Evolutionary conservation across 2,113 vertebrate genomes (phyloP).

Genomic region (Paedocypris sp.): DNA sequence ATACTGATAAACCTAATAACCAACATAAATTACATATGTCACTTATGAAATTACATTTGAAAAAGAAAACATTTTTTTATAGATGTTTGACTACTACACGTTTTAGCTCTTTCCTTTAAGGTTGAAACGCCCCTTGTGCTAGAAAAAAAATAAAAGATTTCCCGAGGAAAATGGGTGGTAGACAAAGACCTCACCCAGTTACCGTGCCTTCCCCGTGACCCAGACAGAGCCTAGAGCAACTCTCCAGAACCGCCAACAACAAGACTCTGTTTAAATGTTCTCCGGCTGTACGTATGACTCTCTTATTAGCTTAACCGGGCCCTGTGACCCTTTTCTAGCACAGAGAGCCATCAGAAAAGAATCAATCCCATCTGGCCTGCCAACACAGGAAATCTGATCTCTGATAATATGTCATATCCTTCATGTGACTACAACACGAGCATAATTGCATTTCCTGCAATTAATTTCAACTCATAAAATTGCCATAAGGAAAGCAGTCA

Average conservation of each 20-base stretch:
- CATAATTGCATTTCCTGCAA: conserved; percentile 43
- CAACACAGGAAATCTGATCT: conserved; percentile 40
- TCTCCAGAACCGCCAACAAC: conserved; percentile 28
- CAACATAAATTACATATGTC: too few species aligned
- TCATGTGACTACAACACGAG: conserved; percentile 19
- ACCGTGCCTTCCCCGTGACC: neutral
- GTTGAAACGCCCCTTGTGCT: neutral
- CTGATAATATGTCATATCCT: conserved; percentile 30
- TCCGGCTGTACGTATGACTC: conserved; percentile 29
- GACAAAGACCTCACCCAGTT: conserved; percentile 4
- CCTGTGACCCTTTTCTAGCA: conserved; percentile 31
- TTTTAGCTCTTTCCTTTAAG: neutral
- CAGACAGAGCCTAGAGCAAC: neutral
- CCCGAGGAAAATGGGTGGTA: neutral
- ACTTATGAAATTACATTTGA: too few species aligned
- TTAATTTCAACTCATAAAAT: conserved; percentile 32
- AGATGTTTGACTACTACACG: too few species aligned
- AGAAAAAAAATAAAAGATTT: neutral
- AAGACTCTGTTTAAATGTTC: conserved; percentile 27
- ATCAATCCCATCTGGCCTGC: conserved; percentile 22
- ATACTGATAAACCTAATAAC: too few species aligned
- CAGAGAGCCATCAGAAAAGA: conserved; percentile 9
- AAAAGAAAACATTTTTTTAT: too few species aligned
- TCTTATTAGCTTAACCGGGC: conserved; percentile 43
- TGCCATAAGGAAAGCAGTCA: neutral